phyloP scores from a whole-genome alignment of 2,797 vertebrate genomes.

The Discoglossus pictus region DNA sequence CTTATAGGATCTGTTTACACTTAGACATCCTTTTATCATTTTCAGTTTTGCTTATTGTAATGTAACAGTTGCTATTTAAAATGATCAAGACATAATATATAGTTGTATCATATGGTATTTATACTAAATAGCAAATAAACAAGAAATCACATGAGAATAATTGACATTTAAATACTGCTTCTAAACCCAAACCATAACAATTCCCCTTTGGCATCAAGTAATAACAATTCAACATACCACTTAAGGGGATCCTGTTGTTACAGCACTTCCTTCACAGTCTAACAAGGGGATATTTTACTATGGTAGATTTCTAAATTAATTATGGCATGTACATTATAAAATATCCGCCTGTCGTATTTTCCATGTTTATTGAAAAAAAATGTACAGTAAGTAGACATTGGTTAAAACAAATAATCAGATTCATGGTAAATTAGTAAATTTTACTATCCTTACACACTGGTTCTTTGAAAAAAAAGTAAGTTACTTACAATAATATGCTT shows the following conservation, averaged over 20 bases:
- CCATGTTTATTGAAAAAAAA: slow-evolving; percentile 58
- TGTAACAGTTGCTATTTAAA: slow-evolving; percentile 69
- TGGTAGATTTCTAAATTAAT: slow-evolving; percentile 60
- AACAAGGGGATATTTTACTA: slow-evolving; percentile 45
- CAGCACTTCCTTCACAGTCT: not conserved
- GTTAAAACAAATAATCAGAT: not conserved
- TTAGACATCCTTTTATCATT: slow-evolving; percentile 68
- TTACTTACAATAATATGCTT: too few relatives aligned
- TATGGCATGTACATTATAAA: slow-evolving; percentile 61
- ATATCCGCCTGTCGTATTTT: slow-evolving; percentile 59
- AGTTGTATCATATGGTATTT: slow-evolving; percentile 63
- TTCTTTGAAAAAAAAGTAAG: too few relatives aligned
- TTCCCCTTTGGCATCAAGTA: slow-evolving; percentile 46
- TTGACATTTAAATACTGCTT: slow-evolving; percentile 69
- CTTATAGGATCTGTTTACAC: slow-evolving; percentile 66
- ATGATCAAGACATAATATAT: slow-evolving; percentile 63
- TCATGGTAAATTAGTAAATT: not conserved
- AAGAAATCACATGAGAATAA: slow-evolving; percentile 61
- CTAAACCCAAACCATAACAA: slow-evolving; percentile 68
- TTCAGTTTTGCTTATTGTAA: slow-evolving; percentile 68
- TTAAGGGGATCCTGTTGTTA: slow-evolving; percentile 29
- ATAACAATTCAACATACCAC: slow-evolving; percentile 1
- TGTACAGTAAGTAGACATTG: slow-evolving; percentile 6
- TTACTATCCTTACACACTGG: not conserved
- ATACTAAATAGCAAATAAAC: slow-evolving; percentile 52